Percentiles rank a stretch among this genome's conserved stretches.
These are phyloP conservation scores for Tychaedon coryphoeus DNA, from an alignment of 2,113 vertebrate species.

Conservation along the genomic window DNA sequence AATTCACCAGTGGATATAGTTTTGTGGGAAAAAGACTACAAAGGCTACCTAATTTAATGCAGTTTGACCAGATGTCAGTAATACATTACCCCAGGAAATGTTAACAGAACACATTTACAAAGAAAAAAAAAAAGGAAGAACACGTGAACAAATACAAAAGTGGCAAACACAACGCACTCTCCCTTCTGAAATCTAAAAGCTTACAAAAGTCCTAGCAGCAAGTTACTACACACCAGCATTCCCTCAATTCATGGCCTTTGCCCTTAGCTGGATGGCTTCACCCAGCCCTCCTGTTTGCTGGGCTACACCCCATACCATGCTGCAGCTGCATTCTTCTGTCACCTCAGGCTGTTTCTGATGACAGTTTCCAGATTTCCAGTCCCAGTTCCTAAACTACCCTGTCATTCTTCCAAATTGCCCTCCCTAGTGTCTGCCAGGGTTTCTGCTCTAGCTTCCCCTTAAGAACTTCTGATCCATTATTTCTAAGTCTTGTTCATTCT, in stretches of 20 bases:
- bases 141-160: not conserved
- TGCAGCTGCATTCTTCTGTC: not conserved
- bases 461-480: not conserved
- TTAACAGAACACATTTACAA: not conserved
- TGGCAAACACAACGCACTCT: not conserved
- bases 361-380: not conserved
- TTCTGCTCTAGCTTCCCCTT: not conserved
- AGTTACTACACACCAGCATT: not conserved
- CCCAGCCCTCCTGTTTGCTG: not conserved
- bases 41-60: not conserved
- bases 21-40: not conserved
- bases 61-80: not conserved
- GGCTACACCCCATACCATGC: not conserved
- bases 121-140: not conserved
- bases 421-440: not conserved
- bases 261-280: not conserved
- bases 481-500: not conserved
- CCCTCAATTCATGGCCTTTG: not conserved
- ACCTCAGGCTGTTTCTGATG: not conserved
- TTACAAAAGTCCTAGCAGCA: not conserved
- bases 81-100: not conserved
- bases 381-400: not conserved
- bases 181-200: not conserved
- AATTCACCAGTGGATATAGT: not conserved
- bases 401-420: not conserved